A percentile compares a stretch with the other conserved stretches of the same genome.
Evolutionary conservation across 2,113 vertebrate genomes (phyloP).

Genomic region (Onychostruthus taczanowskii): DNA sequence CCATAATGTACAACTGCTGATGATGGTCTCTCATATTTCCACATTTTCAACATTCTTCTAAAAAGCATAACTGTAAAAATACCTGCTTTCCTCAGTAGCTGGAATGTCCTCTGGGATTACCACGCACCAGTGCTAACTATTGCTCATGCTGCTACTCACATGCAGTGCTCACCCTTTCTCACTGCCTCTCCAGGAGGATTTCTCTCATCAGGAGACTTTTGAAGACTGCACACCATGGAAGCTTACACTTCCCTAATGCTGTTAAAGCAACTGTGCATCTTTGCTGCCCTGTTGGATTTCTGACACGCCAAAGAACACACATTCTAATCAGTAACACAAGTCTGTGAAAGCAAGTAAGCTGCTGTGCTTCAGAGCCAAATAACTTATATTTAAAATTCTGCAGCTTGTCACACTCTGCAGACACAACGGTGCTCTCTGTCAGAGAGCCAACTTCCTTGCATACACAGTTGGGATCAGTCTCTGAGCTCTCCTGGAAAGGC

Average conservation of each 20-base stretch:
- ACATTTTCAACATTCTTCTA: neutral
- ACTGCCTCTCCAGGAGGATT: neutral
- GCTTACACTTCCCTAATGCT: neutral
- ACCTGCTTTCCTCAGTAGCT: neutral
- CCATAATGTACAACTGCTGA: neutral
- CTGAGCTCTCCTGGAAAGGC: neutral
- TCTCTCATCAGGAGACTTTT: neutral
- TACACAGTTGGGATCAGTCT: neutral
- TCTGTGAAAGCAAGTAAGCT: neutral
- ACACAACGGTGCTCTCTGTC: neutral
- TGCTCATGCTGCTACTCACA: neutral
- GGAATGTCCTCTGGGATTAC: neutral
- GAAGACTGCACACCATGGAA: neutral
- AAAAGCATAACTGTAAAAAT: neutral
- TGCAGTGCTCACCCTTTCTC: neutral
- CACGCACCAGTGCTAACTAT: neutral
- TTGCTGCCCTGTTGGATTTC: neutral
- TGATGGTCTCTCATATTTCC: neutral
- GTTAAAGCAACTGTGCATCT: neutral
- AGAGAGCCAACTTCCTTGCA: neutral
- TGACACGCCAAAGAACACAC: neutral
- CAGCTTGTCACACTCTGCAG: neutral
- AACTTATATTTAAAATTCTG: neutral
- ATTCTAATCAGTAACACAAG: neutral
- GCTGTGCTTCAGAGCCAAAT: slow-evolving; percentile 11